phyloP scores from a whole-genome alignment of 2,888 invertebrate species.

The Chydorus sphaericus region DNA sequence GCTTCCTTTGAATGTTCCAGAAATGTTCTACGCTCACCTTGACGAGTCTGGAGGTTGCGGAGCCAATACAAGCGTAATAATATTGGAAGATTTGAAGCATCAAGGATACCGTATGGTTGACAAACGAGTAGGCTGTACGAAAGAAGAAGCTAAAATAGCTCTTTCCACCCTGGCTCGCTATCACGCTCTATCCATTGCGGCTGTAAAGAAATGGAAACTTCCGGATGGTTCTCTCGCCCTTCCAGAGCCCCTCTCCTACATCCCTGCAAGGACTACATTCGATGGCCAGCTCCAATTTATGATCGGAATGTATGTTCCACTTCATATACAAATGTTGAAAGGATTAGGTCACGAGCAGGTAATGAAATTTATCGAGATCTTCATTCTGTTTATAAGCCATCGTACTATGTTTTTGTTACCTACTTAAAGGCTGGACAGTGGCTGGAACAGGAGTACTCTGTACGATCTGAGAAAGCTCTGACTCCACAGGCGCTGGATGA shows the following conservation, averaged over 20 bases:
- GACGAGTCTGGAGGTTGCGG: too few relatives aligned
- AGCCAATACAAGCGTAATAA: background rate
- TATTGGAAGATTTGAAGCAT: conserved; percentile 8
- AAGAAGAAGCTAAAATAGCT: conserved; percentile 5
- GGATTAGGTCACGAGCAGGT: too few relatives aligned
- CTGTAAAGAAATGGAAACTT: background rate
- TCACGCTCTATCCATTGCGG: background rate
- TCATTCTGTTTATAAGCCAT: too few relatives aligned
- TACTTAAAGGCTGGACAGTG: background rate
- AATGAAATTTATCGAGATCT: too few relatives aligned
- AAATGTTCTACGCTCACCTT: background rate
- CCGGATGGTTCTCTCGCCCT: too few relatives aligned
- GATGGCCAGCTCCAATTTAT: too few relatives aligned
- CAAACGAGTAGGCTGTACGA: conserved; percentile 9
- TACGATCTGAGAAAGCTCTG: too few relatives aligned
- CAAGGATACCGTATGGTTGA: conserved; percentile 8
- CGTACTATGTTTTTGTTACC: too few relatives aligned
- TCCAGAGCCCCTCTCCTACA: background rate
- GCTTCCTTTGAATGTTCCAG: background rate
- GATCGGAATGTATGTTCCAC: background rate
- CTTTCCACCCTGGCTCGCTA: conserved; percentile 9
- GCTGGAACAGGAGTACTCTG: too few relatives aligned
- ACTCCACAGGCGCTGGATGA: background rate
- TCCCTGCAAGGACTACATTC: background rate
- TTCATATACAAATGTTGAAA: background rate